These are phyloP conservation scores for Mycetomoellerius zeteki DNA, from an alignment of 1,140 invertebrate genomes.

Conservation along the genomic window DNA sequence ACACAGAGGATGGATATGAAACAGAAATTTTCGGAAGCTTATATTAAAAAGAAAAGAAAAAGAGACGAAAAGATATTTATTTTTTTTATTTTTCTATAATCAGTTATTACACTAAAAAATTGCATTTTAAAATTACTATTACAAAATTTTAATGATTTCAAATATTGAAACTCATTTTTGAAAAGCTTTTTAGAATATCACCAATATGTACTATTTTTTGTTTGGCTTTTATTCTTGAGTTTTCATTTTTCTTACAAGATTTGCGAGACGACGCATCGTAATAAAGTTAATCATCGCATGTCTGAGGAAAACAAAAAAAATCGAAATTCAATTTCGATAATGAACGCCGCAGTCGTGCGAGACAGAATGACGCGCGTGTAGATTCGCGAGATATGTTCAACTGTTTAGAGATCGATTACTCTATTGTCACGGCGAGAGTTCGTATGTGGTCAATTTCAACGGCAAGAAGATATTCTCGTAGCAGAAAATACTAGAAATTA, in stretches of 20 bases:
- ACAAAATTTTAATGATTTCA: no score
- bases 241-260: neutral
- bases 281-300: conserved; percentile 7
- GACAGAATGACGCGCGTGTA: conserved; percentile 26
- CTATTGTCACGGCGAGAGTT: neutral
- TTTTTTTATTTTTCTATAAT: no score
- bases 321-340: conserved; percentile 50
- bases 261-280: conserved; percentile 26
- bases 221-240: neutral
- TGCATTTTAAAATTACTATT: no score
- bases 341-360: conserved; percentile 23
- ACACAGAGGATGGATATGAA: neutral
- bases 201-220: no score
- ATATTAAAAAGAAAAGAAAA: neutral
- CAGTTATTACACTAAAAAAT: no score
- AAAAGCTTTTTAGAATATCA: no score
- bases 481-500: conserved; percentile 7
- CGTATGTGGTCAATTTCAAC: neutral
- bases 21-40: neutral
- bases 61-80: neutral
- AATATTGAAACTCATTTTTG: no score
- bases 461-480: neutral
- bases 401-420: conserved; percentile 36
- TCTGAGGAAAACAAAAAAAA: neutral
- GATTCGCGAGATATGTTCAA: conserved; percentile 30